Base-by-base conservation (phyloP, 2,888 invertebrate species). In the Pseudoips prasinana region DNA sequence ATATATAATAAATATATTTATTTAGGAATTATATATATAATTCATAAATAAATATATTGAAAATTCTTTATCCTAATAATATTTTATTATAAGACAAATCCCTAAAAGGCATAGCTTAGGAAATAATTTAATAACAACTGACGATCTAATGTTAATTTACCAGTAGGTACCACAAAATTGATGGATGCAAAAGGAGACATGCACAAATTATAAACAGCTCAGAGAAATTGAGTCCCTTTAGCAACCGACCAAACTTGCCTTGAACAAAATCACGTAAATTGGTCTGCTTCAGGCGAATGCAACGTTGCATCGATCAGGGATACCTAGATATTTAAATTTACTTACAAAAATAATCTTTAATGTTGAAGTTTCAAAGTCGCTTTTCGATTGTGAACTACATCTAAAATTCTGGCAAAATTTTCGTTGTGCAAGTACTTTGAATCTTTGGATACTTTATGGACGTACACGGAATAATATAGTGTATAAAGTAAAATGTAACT, bases 241-340 rank as follows among this genome's bases (percentile, higher is more conserved):
- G 47, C 46, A 52, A 44, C 51, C 46, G 30, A 11, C 48, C 46
- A 49, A 63, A 51, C 59, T 40, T 39, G 47, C 46, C 66, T 64
- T 61, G 69, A 73, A 77, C 71, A 74, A 75, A 80, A 76, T 75
- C 72, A 70, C 65, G 65, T 72, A 78, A 80, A 80, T 81, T 80
- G 78, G 77, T 64, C 61, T 58, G 56, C 72, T 73, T 64, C 63
- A 64, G 60, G 63, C 65, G 54, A 71, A 67, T 70, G 74, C 73
- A 71, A 62, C 66, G 66, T 63, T 73, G 76, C 75, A 75, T 74
- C 66, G 71, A 74, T 71, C 67, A 62, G 50, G 33, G 38, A 26
- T 34, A 54, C 45, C 35, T 39, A 46, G 54, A 43, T 20, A 33
- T 14, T 17, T 1, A 14, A 7, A 5, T 7, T 8, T 31, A 36